Evolutionary conservation across 2,113 vertebrate species (phyloP), one percentile per base, ranked within the genome.

Genomic region (Phylloscopus trochiloides): DNA sequence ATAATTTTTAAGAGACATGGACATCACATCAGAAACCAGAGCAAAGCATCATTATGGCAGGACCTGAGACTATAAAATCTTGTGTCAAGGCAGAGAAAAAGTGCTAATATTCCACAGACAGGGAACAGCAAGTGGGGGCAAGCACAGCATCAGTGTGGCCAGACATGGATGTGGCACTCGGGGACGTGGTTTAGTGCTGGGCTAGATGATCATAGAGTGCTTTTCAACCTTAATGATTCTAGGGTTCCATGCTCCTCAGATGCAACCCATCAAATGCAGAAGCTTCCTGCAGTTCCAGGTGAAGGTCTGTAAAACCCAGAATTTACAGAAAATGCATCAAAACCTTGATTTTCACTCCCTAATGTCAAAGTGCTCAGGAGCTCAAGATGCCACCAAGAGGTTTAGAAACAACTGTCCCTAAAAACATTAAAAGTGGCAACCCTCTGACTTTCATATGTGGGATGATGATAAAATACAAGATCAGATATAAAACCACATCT

Each of bases 391-490:
- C 42, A 72, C 5, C 5, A 63, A 12, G 0, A 21, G 43, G 10
- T 20, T 62, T 36, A 65, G 42, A 77, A 91, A 63, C 6, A 81
- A 52, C 8, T 11, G 24, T 9, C 20, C 55, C 43, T 32, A 55
- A 81, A 82, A 61, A 43, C 2, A 4, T 51, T 22, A 12, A 6
- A 48, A 18, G 17, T 45, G 65, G 40, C 25, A 32, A 63, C 51
- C 8, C 28, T 63, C 22, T 1, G 0, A 26, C 36, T 42, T 74
- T 62, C 17, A 1, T 36, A 42, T 0, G 3, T 24, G 22, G 9
- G 20, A 85, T 13, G 10, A 55, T n/a, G n/a, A 62, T 16, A 51
- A 75, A 84, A 78, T 13, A 0, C 2, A 89, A 75, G 29, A 36
- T 8, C 31, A 18, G 28, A 26, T 11, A 86, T 19, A 15, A 52